Evolutionary conservation across 2,113 vertebrate genomes (phyloP), one percentile per base, ranked within the genome.

Genomic region (Pelobates fuscus): DNA sequence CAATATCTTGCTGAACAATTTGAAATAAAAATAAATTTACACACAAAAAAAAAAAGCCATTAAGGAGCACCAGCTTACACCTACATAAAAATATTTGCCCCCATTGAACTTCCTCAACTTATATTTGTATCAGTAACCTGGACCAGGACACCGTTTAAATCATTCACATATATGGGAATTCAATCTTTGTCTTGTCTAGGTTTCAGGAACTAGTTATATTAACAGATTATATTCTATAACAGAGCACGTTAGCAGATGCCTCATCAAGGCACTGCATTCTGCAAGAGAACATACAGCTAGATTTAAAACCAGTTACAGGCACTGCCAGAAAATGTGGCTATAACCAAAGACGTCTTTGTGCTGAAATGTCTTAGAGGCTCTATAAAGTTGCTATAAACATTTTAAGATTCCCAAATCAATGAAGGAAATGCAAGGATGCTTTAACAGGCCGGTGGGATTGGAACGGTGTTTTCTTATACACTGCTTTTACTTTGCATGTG

Each of bases 401-500:
- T 72, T 72, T 72, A 72, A 60, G 70, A 72, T 63, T 72, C 70
- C 70, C 70, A 71, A 63, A 72, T 43, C 70, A 72, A 49, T 72
- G 43, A 72, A 62, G 60, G 43, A 63, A 72, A 72, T 72, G 70
- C 70, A 63, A 54, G 60, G 70, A 71, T 72, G 70, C 59, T 54
- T 63, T 63, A 54, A 24, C 59, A 63, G 70, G 61, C 70, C 37
- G 29, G 60, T 23, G 70, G 70, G 70, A 72, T 1, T 32, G 20
- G 14, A 32, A 26, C n/a, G 59, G 63, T 64, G 59, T 63, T 72
- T 72, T 63, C 60, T 18, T 72, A 71, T 71, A 49, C 27, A 25
- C 59, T 49, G 26, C 46, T 32, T 54, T 54, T 54, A 32, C 60
- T 62, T 63, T 60, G 70, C 59, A n/a, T n/a, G n/a, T n/a, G n/a